A percentile compares a stretch with the other conserved stretches of the same genome.
phyloP scores from a whole-genome alignment of 2,797 vertebrate genomes.

The Gambusia yucatana region DNA sequence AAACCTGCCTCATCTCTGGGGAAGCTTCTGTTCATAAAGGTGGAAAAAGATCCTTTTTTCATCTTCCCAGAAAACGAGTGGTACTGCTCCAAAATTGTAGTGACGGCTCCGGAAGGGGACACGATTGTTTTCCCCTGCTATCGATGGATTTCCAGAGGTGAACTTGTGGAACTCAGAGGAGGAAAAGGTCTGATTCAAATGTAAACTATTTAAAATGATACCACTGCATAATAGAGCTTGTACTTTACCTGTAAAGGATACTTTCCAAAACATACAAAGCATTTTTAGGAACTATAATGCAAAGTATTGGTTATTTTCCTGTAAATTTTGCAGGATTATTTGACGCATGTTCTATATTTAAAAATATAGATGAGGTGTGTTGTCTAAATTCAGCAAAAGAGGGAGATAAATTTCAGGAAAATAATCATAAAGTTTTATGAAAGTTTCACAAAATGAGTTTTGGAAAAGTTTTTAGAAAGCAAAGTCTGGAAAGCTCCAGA shows the following conservation, averaged over 20 bases:
- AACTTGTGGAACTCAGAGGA: conserved; percentile 70
- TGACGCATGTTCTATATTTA: neutral
- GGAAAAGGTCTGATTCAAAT: conserved; percentile 61
- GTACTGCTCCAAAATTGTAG: conserved; percentile 69
- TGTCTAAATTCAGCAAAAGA: neutral
- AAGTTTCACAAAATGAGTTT: neutral
- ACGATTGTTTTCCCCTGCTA: conserved; percentile 71
- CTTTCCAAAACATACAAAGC: neutral
- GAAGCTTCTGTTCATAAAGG: conserved; percentile 64
- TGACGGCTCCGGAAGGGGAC: conserved; percentile 66
- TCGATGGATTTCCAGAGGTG: conserved; percentile 69
- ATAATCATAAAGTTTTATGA: neutral
- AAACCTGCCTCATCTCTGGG: conserved; percentile 48
- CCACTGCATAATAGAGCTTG: neutral
- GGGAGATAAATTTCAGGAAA: neutral
- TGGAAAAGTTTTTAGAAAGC: neutral
- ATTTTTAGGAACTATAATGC: neutral
- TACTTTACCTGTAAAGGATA: neutral
- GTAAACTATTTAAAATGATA: neutral
- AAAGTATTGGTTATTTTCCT: neutral
- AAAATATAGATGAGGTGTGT: neutral
- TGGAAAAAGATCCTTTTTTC: conserved; percentile 61
- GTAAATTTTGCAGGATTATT: neutral
- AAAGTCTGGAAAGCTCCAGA: neutral
- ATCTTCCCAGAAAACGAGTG: conserved; percentile 62